Conservation (phyloP, 1,140 invertebrate genomes). For the Protaetia brevitarsis region DNA sequence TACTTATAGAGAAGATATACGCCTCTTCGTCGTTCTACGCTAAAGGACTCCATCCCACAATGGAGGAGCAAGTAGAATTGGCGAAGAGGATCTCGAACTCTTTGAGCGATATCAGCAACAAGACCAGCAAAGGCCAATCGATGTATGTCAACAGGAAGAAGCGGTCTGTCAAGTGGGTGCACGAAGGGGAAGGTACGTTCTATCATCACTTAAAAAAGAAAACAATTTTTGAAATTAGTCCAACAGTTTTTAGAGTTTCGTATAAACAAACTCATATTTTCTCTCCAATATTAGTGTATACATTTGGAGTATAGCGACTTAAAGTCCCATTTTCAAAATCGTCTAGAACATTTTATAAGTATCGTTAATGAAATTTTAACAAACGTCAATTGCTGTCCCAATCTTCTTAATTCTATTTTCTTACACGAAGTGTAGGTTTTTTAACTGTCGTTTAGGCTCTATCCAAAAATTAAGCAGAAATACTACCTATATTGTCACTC, state of each 20-base stretch:
- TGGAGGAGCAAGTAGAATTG: constrained; percentile 91
- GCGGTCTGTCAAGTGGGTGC: constrained; percentile 89
- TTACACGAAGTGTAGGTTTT: too few species aligned
- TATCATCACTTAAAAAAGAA: not conserved
- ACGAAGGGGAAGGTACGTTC: constrained; percentile 71
- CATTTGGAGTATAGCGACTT: too few species aligned
- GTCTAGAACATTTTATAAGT: too few species aligned
- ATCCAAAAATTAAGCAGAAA: too few species aligned
- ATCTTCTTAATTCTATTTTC: too few species aligned
- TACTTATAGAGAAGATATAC: constrained; percentile 78
- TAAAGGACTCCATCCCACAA: constrained; percentile 81
- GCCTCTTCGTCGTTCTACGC: constrained; percentile 93
- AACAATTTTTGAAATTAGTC: constrained; percentile 27
- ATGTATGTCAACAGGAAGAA: constrained; percentile 96
- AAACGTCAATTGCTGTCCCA: too few species aligned
- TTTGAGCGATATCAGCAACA: constrained; percentile 87
- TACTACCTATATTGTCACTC: too few species aligned
- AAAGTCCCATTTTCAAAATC: too few species aligned
- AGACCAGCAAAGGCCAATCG: constrained; percentile 86
- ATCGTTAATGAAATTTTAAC: too few species aligned
- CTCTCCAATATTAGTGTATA: too few species aligned
- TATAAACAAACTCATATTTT: too few species aligned
- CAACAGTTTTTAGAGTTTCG: not conserved
- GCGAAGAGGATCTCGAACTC: constrained; percentile 87
- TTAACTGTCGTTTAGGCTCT: too few species aligned